Base-by-base conservation (phyloP, 2,797 vertebrate species). In the Cirrhinus mrigala region DNA sequence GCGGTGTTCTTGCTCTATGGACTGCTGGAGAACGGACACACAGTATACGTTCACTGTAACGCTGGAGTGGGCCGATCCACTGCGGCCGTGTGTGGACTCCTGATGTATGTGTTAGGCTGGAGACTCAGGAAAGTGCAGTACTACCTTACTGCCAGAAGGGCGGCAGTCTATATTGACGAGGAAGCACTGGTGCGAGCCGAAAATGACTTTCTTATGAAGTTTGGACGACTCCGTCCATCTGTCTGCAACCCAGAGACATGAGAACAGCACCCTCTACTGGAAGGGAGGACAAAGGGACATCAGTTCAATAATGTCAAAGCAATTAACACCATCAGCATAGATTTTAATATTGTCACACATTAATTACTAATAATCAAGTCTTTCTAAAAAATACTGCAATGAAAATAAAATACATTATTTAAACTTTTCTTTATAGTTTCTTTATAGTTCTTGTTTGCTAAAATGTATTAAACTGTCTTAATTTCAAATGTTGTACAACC, bases 31-130 rank as follows among this genome's bases (percentile, higher is more conserved):
- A 97, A 98, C 0, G 96, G 98, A 1, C 98, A 99, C 94, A 96
- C 92, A 0, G 97, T 99, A 64, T 99, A 99, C 0, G 96, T 99
- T 6, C 98, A 99, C 89, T 99, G 98, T 88, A 99, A 99, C 0
- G 98, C 98, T 0, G 98, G 98, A 0, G 98, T 99, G 7, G 98
- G 98, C 87, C 94, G 98, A 77, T 98, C 98, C 1, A 97, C 98
- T 0, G 97, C 97, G 0, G 96, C 97, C 0, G 95, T 99, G 82
- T 96, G 98, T 0, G 98, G 98, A 76, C 96, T 98, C 92, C 96
- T 99, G 2, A 97, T 96, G 94, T 99, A 98, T 0, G 93, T 99
- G 88, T 15, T 96, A 64, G 96, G 98, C 88, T 99, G 98, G 98
- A 97, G 92, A 84, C 91, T 96, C 79, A 92, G 98, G 83, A 98